Conservation (phyloP, 1,140 invertebrate genomes). For the Heliconius hewitsoni region DNA sequence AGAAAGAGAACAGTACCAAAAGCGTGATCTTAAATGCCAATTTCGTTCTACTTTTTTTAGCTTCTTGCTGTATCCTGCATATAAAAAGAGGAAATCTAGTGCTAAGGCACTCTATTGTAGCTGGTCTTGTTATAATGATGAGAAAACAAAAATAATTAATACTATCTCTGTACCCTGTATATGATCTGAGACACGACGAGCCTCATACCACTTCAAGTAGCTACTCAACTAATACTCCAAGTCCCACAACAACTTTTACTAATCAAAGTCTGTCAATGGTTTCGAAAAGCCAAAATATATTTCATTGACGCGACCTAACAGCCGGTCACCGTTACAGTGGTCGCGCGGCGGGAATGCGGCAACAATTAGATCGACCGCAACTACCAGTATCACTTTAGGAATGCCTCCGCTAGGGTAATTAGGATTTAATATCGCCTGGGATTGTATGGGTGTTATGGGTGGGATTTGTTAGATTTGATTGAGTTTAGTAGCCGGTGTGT, state of each 20-base stretch:
- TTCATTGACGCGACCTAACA: background rate
- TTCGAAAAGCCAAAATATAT: constrained; percentile 12
- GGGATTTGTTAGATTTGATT: background rate
- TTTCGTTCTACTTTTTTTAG: too few species aligned
- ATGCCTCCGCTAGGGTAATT: constrained; percentile 17
- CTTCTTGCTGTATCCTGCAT: too few species aligned
- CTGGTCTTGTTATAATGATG: too few species aligned
- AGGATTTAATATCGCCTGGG: constrained; percentile 9
- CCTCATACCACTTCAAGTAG: too few species aligned
- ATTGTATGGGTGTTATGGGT: background rate
- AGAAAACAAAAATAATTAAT: too few species aligned
- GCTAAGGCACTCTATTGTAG: too few species aligned
- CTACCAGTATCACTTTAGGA: background rate
- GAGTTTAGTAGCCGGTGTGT: background rate
- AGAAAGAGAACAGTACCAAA: too few species aligned
- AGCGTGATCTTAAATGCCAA: too few species aligned
- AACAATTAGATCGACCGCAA: constrained; percentile 20
- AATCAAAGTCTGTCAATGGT: constrained; percentile 2
- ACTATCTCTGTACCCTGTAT: too few species aligned
- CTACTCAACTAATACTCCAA: too few species aligned
- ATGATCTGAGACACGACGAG: too few species aligned
- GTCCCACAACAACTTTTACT: background rate
- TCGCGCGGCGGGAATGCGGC: constrained; percentile 10
- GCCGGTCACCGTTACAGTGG: background rate
- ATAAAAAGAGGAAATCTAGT: too few species aligned